These are phyloP conservation scores for Glaucopsyche alexis DNA, from an alignment of 2,888 invertebrate genomes.

Conservation along the genomic window DNA sequence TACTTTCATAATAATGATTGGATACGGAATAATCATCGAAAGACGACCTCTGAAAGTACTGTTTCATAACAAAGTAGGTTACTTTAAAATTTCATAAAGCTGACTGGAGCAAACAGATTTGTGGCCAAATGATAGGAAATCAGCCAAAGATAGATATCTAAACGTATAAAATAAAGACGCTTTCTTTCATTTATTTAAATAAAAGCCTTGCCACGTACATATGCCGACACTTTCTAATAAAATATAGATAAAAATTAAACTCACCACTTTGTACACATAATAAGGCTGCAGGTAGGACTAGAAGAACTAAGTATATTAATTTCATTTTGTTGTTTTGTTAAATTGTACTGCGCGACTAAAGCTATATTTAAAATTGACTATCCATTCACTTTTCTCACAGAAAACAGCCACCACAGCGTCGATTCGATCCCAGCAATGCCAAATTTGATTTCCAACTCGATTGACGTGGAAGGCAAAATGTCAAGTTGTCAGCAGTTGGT, in stretches of 20 bases:
- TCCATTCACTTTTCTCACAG: conserved; percentile 69
- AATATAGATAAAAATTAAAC: conserved; percentile 52
- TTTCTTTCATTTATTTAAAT: not conserved
- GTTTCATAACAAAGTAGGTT: conserved; percentile 28
- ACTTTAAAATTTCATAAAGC: not conserved
- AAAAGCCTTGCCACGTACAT: conserved; percentile 70
- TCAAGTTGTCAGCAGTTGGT: conserved; percentile 58
- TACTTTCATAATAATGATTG: not conserved
- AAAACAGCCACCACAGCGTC: conserved; percentile 58
- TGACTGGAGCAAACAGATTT: not conserved
- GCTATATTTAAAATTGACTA: conserved; percentile 54
- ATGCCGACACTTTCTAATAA: conserved; percentile 43
- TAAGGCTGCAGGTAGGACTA: conserved; percentile 86
- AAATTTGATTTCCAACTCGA: conserved; percentile 76
- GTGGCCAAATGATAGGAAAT: not conserved
- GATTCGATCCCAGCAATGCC: conserved; percentile 44
- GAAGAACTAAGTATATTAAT: conserved; percentile 81
- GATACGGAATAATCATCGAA: not conserved
- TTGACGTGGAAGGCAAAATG: conserved; percentile 77
- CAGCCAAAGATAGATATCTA: too few relatives aligned
- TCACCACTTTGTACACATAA: conserved; percentile 87
- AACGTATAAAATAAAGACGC: not conserved
- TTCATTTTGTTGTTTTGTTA: conserved; percentile 80
- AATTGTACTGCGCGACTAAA: conserved; percentile 48
- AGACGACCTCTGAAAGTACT: not conserved